Base-by-base conservation (phyloP, 2,797 vertebrate species). In the Macropus fuliginosus region DNA sequence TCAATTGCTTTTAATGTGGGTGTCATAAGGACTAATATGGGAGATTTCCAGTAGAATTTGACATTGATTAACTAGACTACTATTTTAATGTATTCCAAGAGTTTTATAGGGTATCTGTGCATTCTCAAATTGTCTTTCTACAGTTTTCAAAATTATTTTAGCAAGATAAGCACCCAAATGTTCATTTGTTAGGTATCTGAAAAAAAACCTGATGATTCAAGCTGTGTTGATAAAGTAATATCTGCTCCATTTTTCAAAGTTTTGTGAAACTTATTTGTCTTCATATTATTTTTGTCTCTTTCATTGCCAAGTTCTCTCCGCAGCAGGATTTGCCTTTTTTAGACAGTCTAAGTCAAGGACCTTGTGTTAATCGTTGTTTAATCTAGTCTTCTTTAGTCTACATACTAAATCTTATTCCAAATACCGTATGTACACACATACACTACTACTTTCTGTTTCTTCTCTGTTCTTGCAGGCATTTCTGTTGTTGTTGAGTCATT, bases 91-190 rank as follows among this genome's bases (percentile, higher is more conserved):
- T 95, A 54, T 57, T 94, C 31, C 27, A 95, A 81, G 89, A 97
- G 96, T 97, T 97, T 93, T 28, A 97, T 40, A 95, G 96, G 96
- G 57, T 81, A 81, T 46, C 74, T 81, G 74, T 97, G 74, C 21
- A 95, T 59, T 97, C 91, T 96, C 95, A 96, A 95, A 96, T 97
- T 97, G 94, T 93, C 5, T 95, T 1, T 54, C 96, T 97, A 93
- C 18, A 57, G 66, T 95, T 96, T 74, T 91, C 96, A 97, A 93
- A 81, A 97, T 91, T 93, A 96, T 97, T 81, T 98, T 96, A 97
- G 14, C 46, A 94, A 57, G 59, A 21, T 95, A 92, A 94, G 89
- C 54, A 93, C 94, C 94, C 94, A 89, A 96, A 91, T 24, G 55
- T 92, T 97, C 27, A 59, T 96, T 40, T 96, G 87, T 94, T 96